Evolutionary conservation across 2,113 vertebrate genomes (phyloP), one percentile per base, ranked within the genome.

Genomic region (Aplodontia rufa): DNA sequence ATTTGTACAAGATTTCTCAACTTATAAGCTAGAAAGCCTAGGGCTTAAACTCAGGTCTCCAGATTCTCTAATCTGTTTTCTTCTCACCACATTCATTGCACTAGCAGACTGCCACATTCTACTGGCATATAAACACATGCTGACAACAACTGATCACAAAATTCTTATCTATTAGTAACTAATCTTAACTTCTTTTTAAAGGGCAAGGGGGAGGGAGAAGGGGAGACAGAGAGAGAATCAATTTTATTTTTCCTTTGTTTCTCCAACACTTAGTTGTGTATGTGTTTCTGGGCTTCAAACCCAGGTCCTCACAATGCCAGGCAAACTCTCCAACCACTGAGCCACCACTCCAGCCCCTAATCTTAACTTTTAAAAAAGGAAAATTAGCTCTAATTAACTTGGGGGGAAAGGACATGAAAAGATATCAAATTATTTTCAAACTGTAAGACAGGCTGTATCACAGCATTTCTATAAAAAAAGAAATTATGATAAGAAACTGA

Each of bases 401-500:
- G 14, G 4, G 8, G 28, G 17, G 2, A 49, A 75, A 22, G 24
- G 6, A 1, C 58, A 78, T 55, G 20, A 81, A 92, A 97, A 87
- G 24, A 89, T 42, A 89, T 82, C 76, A 83, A 93, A 92, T 75
- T 79, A 93, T 17, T 26, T 42, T 71, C 51, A 94, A 96, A 64
- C 42, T 16, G 82, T 24, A 89, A 64, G 35, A 84, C 42, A 96
- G 47, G 83, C 71, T 90, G 49, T 86, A 74, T 53, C 49, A 94
- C 1, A 49, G 20, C 6, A 97, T 60, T 87, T 94, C 47, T 85
- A 20, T 47, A 91, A 28, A 93, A 95, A 92, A 45, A 91, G 58
- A 96, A 97, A 94, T 75, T 66, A 93, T 89, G 49, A 83, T 69
- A 91, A 96, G 82, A 94, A 96, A 94, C 88, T 89, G 78, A 92